Evolutionary conservation across 1,140 invertebrate genomes (phyloP).

Genomic region (Idris sp.): DNA sequence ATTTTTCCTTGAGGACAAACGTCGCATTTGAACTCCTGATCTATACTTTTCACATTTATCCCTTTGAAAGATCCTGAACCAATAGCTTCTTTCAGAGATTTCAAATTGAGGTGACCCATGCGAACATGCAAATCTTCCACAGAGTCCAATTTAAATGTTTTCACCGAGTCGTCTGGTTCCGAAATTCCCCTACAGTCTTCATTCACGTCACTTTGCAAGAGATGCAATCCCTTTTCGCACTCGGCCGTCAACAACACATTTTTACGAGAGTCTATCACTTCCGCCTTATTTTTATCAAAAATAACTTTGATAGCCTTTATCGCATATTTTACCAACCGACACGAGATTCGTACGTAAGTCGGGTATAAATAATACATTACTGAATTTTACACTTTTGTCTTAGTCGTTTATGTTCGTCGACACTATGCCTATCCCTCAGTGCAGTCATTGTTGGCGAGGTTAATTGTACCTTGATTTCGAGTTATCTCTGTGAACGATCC

Average conservation of each 20-base stretch:
- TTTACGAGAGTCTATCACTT: neutral
- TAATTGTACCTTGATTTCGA: neutral
- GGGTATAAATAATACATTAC: neutral
- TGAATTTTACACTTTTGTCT: neutral
- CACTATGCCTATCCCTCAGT: neutral
- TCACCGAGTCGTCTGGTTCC: too few relatives aligned
- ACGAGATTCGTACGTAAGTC: conserved; percentile 1
- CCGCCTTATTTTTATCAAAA: neutral
- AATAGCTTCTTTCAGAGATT: neutral
- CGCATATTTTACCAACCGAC: neutral
- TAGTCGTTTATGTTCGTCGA: too few relatives aligned
- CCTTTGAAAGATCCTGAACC: neutral
- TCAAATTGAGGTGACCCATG: neutral
- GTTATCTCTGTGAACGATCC: neutral
- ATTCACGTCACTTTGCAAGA: neutral
- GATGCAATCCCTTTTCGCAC: neutral
- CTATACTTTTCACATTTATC: neutral
- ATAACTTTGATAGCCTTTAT: conserved; percentile 1
- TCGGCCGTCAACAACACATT: neutral
- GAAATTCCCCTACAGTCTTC: neutral
- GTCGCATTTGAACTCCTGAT: neutral
- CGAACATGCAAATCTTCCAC: neutral
- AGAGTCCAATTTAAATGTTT: too few relatives aligned
- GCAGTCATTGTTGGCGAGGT: neutral
- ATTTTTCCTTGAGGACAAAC: neutral